A percentile compares a stretch with the other conserved stretches of the same genome.
Conservation (phyloP, 2,113 vertebrate genomes). For the Miniopterus natalensis region DNA sequence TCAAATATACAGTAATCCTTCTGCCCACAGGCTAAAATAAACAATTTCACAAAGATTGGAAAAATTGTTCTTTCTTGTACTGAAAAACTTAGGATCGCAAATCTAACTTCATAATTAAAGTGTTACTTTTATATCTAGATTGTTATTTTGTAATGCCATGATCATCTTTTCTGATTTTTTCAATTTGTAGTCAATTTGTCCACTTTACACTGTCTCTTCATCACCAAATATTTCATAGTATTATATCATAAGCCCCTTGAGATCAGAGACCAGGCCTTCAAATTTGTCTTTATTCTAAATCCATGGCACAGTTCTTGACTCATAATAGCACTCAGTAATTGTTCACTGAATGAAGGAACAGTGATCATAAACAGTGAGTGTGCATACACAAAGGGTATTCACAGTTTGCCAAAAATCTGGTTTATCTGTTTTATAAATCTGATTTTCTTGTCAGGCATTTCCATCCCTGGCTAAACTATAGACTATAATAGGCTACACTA, state of each 20-base stretch:
- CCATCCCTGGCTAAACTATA: not conserved
- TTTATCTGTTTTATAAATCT: conserved; percentile 4
- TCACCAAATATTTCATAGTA: not conserved
- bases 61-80: not conserved
- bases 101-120: conserved; percentile 14
- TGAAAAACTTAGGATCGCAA: not conserved
- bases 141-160: not conserved
- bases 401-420: not conserved
- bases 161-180: conserved; percentile 36
- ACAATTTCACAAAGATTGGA: not conserved
- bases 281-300: not conserved
- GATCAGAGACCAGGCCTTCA: not conserved
- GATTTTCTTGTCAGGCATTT: not conserved
- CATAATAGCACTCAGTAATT: not conserved
- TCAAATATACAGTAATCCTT: not conserved
- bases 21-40: not conserved
- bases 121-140: not conserved
- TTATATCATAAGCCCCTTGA: not conserved
- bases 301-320: not conserved
- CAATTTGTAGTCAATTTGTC: not conserved
- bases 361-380: not conserved
- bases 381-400: not conserved
- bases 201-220: not conserved
- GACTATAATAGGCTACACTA: not conserved
- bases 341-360: not conserved